A percentile compares a stretch with the other conserved stretches of the same genome.
phyloP scores from a whole-genome alignment of 2,888 invertebrate species.

The Pseudococcus viburni region DNA sequence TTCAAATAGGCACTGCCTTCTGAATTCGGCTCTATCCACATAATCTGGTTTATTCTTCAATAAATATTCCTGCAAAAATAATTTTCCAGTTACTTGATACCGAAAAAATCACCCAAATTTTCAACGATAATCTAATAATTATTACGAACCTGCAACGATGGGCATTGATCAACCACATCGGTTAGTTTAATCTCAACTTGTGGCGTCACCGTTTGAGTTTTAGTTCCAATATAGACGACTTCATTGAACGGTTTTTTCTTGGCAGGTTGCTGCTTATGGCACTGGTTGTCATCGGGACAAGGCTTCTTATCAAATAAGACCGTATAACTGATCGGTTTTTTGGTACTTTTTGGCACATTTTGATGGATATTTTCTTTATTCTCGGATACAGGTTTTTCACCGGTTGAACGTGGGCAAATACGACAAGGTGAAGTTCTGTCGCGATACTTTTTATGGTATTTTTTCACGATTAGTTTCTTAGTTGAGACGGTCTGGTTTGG shows the following conservation, averaged over 20 bases:
- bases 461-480: conserved; percentile 24
- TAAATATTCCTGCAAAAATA: conserved; percentile 78
- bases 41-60: conserved; percentile 81
- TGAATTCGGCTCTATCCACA: conserved; percentile 75
- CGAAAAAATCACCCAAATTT: too few species aligned
- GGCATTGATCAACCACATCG: background rate
- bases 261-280: background rate
- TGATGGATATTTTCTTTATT: conserved; percentile 55
- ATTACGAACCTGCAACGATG: conserved; percentile 19
- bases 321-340: conserved; percentile 60
- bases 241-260: background rate
- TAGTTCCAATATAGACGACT: conserved; percentile 15
- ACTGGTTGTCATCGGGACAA: background rate
- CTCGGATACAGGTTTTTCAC: background rate
- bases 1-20: conserved; percentile 73
- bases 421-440: background rate
- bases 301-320: conserved; percentile 60
- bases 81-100: background rate
- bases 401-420: background rate
- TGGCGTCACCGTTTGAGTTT: background rate
- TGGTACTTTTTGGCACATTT: background rate
- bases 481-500: background rate
- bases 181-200: background rate
- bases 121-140: background rate
- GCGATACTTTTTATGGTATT: background rate